A percentile compares a stretch with the other conserved stretches of the same genome.
Evolutionary conservation across 2,888 invertebrate species (phyloP).

Genomic region (Tipula vernalis): DNA sequence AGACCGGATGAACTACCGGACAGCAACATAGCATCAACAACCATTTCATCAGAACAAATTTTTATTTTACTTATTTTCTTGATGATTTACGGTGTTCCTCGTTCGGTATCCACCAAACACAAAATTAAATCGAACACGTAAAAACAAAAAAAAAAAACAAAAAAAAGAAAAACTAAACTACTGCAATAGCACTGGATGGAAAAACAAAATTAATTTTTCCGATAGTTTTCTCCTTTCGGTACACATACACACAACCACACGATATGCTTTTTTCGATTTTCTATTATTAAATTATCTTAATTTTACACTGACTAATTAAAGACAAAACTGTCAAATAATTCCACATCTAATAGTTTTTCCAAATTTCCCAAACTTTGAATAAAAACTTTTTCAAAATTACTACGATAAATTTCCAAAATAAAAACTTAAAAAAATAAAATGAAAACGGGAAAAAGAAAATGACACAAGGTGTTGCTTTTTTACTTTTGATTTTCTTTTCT

Average conservation of each 20-base stretch:
- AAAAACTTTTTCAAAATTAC: background rate
- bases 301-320: background rate
- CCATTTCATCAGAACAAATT: constrained; percentile 29
- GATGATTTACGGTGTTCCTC: background rate
- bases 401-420: background rate
- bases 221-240: background rate
- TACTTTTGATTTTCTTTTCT: background rate
- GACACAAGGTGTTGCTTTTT: background rate
- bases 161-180: background rate
- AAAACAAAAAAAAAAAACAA: background rate
- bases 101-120: constrained; percentile 4
- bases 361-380: background rate
- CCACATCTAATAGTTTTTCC: background rate
- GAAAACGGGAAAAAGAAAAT: constrained; percentile 5
- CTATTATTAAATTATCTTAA: background rate
- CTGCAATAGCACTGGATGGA: background rate
- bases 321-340: background rate
- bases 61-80: constrained; percentile 7
- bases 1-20: constrained; percentile 36
- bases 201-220: background rate
- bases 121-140: background rate
- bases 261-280: background rate
- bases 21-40: constrained; percentile 37
- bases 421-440: constrained; percentile 7
- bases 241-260: background rate